These are phyloP conservation scores for Tragulus kanchil DNA, from an alignment of 2,113 vertebrate species.

Conservation along the genomic window DNA sequence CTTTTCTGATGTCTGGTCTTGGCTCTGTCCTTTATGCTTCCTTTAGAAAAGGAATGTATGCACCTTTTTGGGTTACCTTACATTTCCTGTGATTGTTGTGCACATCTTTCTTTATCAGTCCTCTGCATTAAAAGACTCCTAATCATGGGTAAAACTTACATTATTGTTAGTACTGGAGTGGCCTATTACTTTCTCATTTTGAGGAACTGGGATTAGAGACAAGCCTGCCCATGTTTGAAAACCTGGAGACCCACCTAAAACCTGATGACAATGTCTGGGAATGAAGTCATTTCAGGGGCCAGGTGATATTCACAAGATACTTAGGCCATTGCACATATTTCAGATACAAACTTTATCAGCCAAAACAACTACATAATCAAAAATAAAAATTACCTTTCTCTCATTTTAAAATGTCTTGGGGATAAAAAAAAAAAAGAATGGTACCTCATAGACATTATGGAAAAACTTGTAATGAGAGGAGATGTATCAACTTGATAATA, in stretches of 20 bases:
- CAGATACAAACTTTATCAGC: background rate
- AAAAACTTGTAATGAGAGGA: background rate
- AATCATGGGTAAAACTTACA: background rate
- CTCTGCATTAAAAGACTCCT: background rate
- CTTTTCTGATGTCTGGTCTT: background rate
- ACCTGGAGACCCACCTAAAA: background rate
- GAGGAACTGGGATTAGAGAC: background rate
- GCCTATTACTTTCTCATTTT: background rate
- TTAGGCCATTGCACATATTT: background rate
- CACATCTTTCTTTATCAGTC: background rate
- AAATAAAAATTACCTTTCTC: background rate
- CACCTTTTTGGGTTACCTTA: background rate
- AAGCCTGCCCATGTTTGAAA: background rate
- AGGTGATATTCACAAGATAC: background rate
- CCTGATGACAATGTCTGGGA: background rate
- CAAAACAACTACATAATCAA: background rate
- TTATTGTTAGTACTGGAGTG: background rate
- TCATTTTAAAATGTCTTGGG: conserved; percentile 35
- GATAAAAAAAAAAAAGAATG: background rate
- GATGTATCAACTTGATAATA: background rate
- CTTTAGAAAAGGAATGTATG: background rate
- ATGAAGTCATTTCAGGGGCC: background rate
- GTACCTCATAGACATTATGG: background rate
- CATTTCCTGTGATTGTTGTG: background rate
- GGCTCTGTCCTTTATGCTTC: background rate